These are phyloP conservation scores for Prionailurus viverrinus DNA, from an alignment of 2,113 vertebrate genomes.

Conservation along the genomic window DNA sequence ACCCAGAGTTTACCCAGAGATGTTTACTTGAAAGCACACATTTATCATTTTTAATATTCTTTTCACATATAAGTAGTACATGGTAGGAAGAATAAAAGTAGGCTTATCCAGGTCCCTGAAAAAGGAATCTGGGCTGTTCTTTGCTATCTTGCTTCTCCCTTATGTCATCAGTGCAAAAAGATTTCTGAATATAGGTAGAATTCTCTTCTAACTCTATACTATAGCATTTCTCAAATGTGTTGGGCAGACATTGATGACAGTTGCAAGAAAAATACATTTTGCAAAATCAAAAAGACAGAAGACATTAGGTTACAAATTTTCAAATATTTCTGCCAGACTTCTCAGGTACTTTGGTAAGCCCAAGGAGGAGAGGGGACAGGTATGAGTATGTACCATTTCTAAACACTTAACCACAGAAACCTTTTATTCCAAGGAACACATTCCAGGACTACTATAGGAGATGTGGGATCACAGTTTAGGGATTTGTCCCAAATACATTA, in stretches of 20 bases:
- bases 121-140: background rate
- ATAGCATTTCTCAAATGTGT: background rate
- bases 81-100: constrained; percentile 39
- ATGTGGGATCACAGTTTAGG: background rate
- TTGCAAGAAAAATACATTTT: background rate
- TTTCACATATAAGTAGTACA: constrained; percentile 28
- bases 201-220: background rate
- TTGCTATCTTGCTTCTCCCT: background rate
- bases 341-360: background rate
- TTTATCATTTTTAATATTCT: constrained; percentile 56
- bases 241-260: background rate
- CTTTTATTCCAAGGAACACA: background rate
- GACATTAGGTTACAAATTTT: background rate
- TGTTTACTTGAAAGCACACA: background rate
- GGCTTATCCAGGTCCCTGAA: background rate
- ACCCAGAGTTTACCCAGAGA: constrained; percentile 31
- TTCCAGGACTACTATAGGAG: background rate
- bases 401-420: background rate
- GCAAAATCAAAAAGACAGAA: background rate
- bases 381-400: background rate
- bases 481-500: background rate
- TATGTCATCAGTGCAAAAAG: background rate
- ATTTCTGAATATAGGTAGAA: background rate
- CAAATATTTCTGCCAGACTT: background rate
- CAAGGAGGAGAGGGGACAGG: background rate